These are phyloP conservation scores for Bufo bufo DNA, from an alignment of 2,113 vertebrate genomes.

Conservation along the genomic window DNA sequence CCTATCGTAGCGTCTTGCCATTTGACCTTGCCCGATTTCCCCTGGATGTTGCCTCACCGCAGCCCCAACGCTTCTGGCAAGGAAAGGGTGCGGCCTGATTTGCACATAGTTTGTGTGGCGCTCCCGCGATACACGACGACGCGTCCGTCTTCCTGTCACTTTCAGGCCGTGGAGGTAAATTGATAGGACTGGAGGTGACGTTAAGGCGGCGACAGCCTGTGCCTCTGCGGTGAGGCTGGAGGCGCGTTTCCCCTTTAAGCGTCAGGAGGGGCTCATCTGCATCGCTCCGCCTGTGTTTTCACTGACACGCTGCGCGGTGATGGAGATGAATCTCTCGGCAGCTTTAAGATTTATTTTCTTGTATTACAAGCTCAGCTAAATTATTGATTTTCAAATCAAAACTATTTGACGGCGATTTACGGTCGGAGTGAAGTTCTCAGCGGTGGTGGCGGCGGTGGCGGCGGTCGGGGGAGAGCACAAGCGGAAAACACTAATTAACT, in stretches of 20 bases:
- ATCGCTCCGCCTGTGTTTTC: not conserved
- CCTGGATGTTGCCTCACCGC: too few species aligned
- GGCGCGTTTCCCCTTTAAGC: slow-evolving; percentile 7
- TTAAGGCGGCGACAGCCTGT: not conserved
- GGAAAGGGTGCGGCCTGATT: not conserved
- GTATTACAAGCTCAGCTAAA: not conserved
- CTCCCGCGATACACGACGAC: not conserved
- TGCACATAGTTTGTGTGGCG: not conserved
- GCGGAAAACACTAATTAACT: not conserved
- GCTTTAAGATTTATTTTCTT: slow-evolving; percentile 5
- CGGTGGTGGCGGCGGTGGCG: not conserved
- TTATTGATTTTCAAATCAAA: slow-evolving; percentile 3
- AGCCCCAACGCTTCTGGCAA: not conserved
- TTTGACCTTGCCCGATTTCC: too few species aligned
- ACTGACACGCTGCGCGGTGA: not conserved
- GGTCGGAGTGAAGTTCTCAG: not conserved
- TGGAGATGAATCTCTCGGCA: not conserved
- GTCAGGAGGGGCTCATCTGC: slow-evolving; percentile 18
- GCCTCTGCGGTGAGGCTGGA: not conserved
- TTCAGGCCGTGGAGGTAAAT: not conserved
- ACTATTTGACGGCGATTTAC: slow-evolving; percentile 8
- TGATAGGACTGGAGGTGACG: not conserved
- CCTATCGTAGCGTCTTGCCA: too few species aligned
- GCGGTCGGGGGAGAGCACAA: not conserved
- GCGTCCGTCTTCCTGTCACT: not conserved